These are phyloP conservation scores for Tyria jacobaeae DNA, from an alignment of 2,888 invertebrate species.

Conservation along the genomic window DNA sequence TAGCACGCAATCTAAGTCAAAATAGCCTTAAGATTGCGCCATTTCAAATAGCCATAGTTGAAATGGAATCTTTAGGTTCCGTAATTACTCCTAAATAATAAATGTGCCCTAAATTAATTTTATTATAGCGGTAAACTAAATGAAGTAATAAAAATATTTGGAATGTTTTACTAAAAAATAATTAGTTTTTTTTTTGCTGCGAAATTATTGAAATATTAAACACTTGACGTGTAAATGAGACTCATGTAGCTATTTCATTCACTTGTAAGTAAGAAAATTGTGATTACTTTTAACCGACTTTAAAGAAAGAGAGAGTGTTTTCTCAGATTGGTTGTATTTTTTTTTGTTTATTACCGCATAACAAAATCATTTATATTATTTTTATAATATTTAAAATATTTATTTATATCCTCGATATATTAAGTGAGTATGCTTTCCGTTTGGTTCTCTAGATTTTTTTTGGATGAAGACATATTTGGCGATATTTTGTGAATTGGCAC, in stretches of 20 bases:
- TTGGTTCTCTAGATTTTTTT: no score
- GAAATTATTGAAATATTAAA: not conserved
- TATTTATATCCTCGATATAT: no score
- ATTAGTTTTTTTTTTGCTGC: not conserved
- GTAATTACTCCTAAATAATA: constrained; percentile 49
- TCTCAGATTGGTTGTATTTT: no score
- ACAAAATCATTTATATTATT: no score
- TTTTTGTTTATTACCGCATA: no score
- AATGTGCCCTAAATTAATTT: constrained; percentile 15
- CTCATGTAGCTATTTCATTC: constrained; percentile 27
- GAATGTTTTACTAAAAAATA: constrained; percentile 2
- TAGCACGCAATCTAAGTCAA: constrained; percentile 61
- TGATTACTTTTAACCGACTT: no score
- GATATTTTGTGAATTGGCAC: no score
- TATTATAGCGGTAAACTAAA: constrained; percentile 14
- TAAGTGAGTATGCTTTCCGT: no score
- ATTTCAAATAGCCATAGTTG: constrained; percentile 46
- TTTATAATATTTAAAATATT: no score
- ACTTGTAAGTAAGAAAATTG: constrained; percentile 28
- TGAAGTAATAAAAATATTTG: constrained; percentile 21
- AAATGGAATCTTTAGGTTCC: constrained; percentile 45
- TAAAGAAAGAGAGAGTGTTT: no score
- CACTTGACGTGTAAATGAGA: constrained; percentile 27
- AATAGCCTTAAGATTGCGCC: constrained; percentile 51
- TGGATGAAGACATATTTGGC: no score